These are phyloP conservation scores for Amniataba percoides DNA, from an alignment of 2,797 vertebrate species.

Conservation along the genomic window DNA sequence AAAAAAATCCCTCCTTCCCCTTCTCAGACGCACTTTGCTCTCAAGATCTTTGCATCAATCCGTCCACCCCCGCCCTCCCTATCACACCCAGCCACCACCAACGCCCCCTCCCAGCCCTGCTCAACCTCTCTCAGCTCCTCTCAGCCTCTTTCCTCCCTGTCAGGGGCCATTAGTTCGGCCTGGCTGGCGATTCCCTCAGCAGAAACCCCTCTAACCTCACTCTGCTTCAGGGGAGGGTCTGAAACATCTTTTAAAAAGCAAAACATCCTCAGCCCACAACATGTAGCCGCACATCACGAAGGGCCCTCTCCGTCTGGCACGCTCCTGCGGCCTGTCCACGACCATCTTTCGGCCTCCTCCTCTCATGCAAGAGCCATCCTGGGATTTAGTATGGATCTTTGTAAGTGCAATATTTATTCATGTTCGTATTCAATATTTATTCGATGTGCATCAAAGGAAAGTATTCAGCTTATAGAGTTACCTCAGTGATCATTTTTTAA, in stretches of 20 bases:
- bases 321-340: background rate
- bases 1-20: background rate
- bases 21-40: background rate
- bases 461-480: background rate
- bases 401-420: background rate
- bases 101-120: constrained; percentile 43
- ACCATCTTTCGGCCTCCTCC: background rate
- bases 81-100: constrained; percentile 5
- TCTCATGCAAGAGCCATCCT: background rate
- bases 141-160: constrained; percentile 74
- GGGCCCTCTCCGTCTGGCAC: constrained; percentile 17
- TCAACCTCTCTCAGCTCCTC: constrained; percentile 51
- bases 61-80: background rate
- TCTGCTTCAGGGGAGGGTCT: constrained; percentile 43
- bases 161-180: constrained; percentile 79
- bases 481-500: background rate
- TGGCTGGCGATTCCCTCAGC: constrained; percentile 65
- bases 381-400: background rate
- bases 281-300: constrained; percentile 36
- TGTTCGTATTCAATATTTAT: background rate
- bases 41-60: background rate
- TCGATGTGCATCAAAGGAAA: background rate
- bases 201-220: constrained; percentile 62
- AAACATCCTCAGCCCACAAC: constrained; percentile 65
- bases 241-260: constrained; percentile 74